Evolutionary conservation across 2,888 invertebrate genomes (phyloP), one percentile per base, ranked within the genome.

Genomic region (Corythucha ciliata): DNA sequence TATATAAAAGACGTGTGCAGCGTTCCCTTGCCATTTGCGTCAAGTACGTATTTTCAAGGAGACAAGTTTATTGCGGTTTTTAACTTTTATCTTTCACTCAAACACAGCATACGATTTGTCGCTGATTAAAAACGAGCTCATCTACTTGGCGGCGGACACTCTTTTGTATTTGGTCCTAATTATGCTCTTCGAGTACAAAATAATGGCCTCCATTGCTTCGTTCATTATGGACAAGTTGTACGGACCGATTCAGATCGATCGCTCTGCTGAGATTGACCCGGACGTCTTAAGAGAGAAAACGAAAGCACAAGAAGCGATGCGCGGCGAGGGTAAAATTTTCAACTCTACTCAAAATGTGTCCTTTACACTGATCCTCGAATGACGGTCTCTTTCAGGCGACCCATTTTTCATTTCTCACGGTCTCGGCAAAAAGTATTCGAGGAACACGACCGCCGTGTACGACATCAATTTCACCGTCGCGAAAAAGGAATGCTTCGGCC

Each of bases 401-500:
- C 33, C 45, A 21, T 39, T 51, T 22, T 51, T 51, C 22, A 34
- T 51, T 16, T 45, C 41, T n/a, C 45, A 51, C 21, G 27, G 39
- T 39, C 44, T 51, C 22, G 51, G 45, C 16, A 51, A 51, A 27
- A 51, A 51, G 20, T 51, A 26, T 25, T 27, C 32, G 12, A 26
- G 27, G 21, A 27, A 8, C 1, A 63, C 72, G 39, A 59, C 70
- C 34, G 82, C 82, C 0, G 82, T 85, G 1, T 71, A 74, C 36
- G 77, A 78, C 12, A 66, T 86, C 47, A 78, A 74, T 63, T 80
- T 88, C 63, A 77, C 77, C 0, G 78, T 86, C 6, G 74, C 66
- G 7, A 63, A 67, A 59, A 65, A 72, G 2, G 69, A 70, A 58
- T 70, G 70, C 56, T 71, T 71, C 62, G 71, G 71, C 12, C 57